Conservation (phyloP, 2,888 invertebrate genomes). For the Argyresthia goedartella region DNA sequence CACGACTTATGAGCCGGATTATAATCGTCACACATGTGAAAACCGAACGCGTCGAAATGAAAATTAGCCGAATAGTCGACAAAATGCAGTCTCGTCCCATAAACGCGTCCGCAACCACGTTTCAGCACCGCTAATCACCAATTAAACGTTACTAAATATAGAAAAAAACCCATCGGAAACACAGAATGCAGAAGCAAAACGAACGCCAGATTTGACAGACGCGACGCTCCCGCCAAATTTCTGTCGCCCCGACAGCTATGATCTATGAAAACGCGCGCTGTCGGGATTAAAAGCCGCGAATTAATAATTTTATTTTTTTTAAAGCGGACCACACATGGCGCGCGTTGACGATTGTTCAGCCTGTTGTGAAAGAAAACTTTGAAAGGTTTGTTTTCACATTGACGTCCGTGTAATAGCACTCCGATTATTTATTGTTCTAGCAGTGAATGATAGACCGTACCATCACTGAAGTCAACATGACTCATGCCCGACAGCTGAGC, state of each 20-base stretch:
- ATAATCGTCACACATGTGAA: background rate
- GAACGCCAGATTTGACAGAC: constrained; percentile 15
- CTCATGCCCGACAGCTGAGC: no score
- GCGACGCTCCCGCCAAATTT: constrained; percentile 46
- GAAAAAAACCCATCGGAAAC: constrained; percentile 7
- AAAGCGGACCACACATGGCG: constrained; percentile 38
- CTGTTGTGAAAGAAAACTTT: constrained; percentile 3
- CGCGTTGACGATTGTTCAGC: background rate
- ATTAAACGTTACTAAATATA: constrained; percentile 37
- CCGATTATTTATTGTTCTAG: constrained; percentile 1
- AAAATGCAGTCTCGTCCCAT: constrained; percentile 13
- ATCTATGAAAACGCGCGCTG: constrained; percentile 32
- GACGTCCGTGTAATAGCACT: constrained; percentile 8
- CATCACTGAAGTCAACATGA: background rate
- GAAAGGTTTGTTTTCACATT: constrained; percentile 19
- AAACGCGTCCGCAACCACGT: constrained; percentile 37
- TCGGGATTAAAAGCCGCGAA: constrained; percentile 36
- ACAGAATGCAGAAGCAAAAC: constrained; percentile 6
- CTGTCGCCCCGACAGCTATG: constrained; percentile 47
- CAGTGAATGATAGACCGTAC: background rate
- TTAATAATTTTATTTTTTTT: constrained; percentile 40
- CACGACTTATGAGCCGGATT: background rate
- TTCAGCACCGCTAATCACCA: constrained; percentile 32
- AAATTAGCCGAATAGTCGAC: background rate
- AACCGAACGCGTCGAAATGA: background rate